A percentile compares a stretch with the other conserved stretches of the same genome.
These are phyloP conservation scores for Synergus umbraculus DNA, from an alignment of 2,888 invertebrate genomes.

Conservation along the genomic window DNA sequence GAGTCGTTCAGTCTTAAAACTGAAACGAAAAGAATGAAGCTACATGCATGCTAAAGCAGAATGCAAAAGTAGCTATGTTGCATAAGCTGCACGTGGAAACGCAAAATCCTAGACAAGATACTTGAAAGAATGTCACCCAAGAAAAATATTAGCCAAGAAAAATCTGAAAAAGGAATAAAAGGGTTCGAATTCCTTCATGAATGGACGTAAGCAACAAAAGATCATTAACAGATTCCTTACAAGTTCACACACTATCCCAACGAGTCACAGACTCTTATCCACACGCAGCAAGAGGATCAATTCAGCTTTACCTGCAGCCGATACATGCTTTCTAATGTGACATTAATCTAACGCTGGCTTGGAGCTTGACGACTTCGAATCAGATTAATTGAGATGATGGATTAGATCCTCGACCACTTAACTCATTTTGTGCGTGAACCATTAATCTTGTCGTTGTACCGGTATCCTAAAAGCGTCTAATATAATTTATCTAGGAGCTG, in stretches of 20 bases:
- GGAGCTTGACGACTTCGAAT: background rate
- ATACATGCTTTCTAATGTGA: constrained; percentile 14
- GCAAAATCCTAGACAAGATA: background rate
- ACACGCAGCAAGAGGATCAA: background rate
- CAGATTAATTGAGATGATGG: constrained; percentile 29
- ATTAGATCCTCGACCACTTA: constrained; percentile 16
- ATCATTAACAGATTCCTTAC: background rate
- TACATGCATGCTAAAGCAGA: constrained; percentile 53
- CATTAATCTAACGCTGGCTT: background rate
- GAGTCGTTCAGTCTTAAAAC: constrained; percentile 3
- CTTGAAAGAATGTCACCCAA: background rate
- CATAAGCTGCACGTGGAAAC: constrained; percentile 64
- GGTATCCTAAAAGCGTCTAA: constrained; percentile 10
- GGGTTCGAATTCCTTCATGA: background rate
- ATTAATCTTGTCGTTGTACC: constrained; percentile 9
- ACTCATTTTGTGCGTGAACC: background rate
- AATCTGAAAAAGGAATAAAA: background rate
- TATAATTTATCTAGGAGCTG: constrained; percentile 20
- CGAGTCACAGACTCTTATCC: background rate
- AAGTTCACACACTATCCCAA: background rate
- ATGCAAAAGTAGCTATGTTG: constrained; percentile 62
- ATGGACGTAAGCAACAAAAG: background rate
- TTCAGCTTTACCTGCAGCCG: background rate
- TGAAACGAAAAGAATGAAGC: constrained; percentile 52
- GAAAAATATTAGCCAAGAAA: background rate